Evolutionary conservation across 2,113 vertebrate species (phyloP).

Genomic region (Pavo muticus): DNA sequence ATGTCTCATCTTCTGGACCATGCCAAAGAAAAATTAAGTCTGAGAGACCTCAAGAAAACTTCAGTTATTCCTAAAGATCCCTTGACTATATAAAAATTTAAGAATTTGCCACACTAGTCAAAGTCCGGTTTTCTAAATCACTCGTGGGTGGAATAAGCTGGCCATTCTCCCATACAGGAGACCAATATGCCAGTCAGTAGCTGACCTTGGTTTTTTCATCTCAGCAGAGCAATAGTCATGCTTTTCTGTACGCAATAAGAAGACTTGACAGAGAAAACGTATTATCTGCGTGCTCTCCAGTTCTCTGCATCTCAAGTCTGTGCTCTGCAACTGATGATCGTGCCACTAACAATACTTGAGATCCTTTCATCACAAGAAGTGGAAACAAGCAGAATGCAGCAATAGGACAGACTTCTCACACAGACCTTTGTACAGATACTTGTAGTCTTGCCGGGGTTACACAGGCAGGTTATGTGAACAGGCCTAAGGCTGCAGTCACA

Average conservation of each 20-base stretch:
- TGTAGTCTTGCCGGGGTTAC: neutral
- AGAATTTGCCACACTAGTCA: neutral
- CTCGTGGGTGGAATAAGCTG: neutral
- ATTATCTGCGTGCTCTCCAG: too few relatives aligned
- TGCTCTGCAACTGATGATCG: neutral
- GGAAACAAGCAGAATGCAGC: neutral
- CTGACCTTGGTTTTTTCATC: neutral
- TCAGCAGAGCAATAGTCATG: neutral
- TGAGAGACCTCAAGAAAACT: neutral
- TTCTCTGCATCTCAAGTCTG: neutral
- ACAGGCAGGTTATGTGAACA: neutral
- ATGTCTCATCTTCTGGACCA: neutral
- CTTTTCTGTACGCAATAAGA: neutral
- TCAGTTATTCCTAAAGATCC: neutral
- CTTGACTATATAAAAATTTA: neutral
- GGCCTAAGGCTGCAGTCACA: neutral
- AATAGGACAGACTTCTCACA: neutral
- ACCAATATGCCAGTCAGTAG: neutral
- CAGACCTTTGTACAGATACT: neutral
- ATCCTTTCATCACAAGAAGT: neutral
- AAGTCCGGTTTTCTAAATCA: neutral
- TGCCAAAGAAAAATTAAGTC: neutral
- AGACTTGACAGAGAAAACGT: neutral
- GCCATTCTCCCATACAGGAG: neutral
- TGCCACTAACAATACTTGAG: neutral